Base-by-base conservation (phyloP, 2,113 vertebrate species). In the Cercocebus atys region DNA sequence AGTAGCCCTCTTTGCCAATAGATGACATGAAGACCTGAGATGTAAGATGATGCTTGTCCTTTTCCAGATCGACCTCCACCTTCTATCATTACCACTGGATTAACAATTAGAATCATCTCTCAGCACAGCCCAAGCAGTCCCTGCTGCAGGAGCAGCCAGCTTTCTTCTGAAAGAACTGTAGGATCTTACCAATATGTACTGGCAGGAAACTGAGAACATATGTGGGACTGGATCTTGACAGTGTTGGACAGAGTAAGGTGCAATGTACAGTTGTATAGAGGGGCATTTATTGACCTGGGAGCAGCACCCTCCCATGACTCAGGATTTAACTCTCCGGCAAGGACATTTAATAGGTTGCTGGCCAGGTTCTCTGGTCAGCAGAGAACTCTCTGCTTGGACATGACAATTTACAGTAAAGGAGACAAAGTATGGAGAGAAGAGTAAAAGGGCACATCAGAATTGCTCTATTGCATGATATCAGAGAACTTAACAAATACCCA, bases 141-240 rank as follows among this genome's bases (percentile, higher is more conserved):
- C 35, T 50, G 25, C 32, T n/a, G n/a, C 5, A 79, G 68, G n/a
- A 57, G 17, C 50, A 86, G 55, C 72, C 55, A 81, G 72, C 13
- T 73, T 89, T 76, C 64, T 82, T 88, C 76, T 70, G 47, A 72
- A 96, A 90, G 40, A 92, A 88, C 66, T 86, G n/a, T 18, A 38
- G 84, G 35, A 50, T 78, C 30, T 88, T 79, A 23, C 23, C 68
- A 64, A 66, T 78, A 50, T 66, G 66, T 76, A 27, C 38, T 72
- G 72, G 35, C 32, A 93, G 64, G 83, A 88, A 66, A 78, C 57
- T 78, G 30, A 95, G 73, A 86, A 83, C 40, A 43, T 32, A 20
- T 1, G 10, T 95, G 47, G 30, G 75, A 90, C 43, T 70, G 59
- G 61, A 57, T 45, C 68, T 89, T 72, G 50, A 82, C 17, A 61